Evolutionary conservation across 2,888 invertebrate genomes (phyloP).

Genomic region (Zootermopsis nevadensis): DNA sequence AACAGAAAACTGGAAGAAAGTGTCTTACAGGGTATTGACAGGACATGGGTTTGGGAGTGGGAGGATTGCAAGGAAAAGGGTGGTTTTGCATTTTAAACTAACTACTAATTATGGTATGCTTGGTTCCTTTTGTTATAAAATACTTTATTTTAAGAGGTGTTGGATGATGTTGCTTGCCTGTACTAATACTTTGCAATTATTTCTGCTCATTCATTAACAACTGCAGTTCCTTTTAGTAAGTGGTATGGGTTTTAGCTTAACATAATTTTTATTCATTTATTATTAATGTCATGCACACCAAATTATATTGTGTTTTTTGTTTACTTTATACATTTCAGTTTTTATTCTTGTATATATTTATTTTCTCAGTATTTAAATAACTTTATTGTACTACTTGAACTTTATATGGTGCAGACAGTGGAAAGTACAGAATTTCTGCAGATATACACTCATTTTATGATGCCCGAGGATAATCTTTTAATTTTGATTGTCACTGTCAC

Average conservation of each 20-base stretch:
- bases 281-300: not conserved
- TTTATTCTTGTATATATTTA: slow-evolving; percentile 24
- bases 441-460: not conserved
- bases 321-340: not conserved
- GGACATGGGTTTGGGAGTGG: slow-evolving; percentile 9
- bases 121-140: slow-evolving; percentile 41
- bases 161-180: slow-evolving; percentile 26
- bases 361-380: slow-evolving; percentile 18
- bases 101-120: slow-evolving; percentile 38
- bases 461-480: not conserved
- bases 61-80: not conserved
- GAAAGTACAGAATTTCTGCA: slow-evolving; percentile 21
- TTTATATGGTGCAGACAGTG: not conserved
- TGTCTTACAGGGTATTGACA: not conserved
- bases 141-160: slow-evolving; percentile 32
- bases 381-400: not conserved
- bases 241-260: slow-evolving; percentile 22
- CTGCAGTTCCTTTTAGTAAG: slow-evolving; percentile 21
- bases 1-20: not conserved
- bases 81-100: slow-evolving; percentile 14
- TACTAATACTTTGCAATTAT: slow-evolving; percentile 9
- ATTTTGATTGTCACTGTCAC: not conserved
- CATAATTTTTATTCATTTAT: slow-evolving; percentile 5
- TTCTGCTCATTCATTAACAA: not conserved
- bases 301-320: slow-evolving; percentile 9